A percentile compares a stretch with the other conserved stretches of the same genome.
Conservation (phyloP, 2,113 vertebrate species). For the Panthera leo region DNA sequence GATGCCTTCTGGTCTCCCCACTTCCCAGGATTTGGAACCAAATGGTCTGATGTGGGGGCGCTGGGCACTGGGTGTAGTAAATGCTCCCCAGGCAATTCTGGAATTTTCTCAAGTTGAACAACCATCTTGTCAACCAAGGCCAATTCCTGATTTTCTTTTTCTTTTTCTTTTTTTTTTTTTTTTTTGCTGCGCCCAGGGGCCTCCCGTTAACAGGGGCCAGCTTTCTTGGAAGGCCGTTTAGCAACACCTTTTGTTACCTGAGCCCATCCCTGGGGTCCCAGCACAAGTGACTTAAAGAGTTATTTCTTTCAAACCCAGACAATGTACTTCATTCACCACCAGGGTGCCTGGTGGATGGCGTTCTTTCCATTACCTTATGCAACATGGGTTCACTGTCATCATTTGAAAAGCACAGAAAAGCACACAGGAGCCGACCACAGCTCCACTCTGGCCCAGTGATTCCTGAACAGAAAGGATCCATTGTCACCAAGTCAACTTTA, state of each 20-base stretch:
- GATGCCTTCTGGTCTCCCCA: neutral
- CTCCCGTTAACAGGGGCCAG: neutral
- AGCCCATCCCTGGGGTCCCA: neutral
- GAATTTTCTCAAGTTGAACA: neutral
- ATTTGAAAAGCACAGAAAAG: neutral
- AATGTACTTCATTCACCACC: neutral
- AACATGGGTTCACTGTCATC: neutral
- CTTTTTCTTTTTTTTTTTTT: neutral
- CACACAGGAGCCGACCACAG: neutral
- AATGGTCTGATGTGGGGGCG: neutral
- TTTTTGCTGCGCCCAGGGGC: neutral
- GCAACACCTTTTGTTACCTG: neutral
- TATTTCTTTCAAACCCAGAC: neutral
- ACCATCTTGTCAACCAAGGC: neutral
- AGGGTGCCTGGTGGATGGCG: neutral
- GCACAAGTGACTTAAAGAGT: neutral
- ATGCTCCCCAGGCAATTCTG: neutral
- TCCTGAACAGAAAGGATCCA: constrained; percentile 45
- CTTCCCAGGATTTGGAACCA: neutral
- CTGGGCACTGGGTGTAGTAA: neutral
- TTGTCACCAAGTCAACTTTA: constrained; percentile 58
- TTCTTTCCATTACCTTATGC: neutral
- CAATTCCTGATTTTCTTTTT: neutral
- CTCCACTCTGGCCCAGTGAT: neutral
- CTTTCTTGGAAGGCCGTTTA: neutral